Conservation (phyloP, 2,797 vertebrate genomes). For the Carapus acus region DNA sequence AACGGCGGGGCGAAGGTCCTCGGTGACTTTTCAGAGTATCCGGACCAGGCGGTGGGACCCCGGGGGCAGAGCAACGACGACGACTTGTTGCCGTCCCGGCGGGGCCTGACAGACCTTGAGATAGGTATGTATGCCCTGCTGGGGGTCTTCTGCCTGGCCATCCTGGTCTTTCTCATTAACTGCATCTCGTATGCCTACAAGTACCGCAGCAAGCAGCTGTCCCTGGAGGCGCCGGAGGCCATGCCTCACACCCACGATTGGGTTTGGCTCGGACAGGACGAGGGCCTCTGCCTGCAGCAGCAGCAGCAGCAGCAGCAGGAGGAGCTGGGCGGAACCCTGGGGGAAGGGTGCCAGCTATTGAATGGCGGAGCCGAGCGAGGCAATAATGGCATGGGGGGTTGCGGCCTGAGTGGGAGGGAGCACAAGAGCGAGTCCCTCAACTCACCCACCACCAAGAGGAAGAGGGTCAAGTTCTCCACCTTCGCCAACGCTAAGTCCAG, state of each 20-base stretch:
- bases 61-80: conserved; percentile 69
- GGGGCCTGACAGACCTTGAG: conserved; percentile 87
- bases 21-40: conserved; percentile 84
- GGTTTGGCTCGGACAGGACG: conserved; percentile 93
- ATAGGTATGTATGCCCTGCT: conserved; percentile 95
- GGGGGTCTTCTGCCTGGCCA: conserved; percentile 93
- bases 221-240: conserved; percentile 79
- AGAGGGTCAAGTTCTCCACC: conserved; percentile 92
- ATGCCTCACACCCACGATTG: conserved; percentile 91
- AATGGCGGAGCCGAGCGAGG: conserved; percentile 70
- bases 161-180: conserved; percentile 94
- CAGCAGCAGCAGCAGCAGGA: conserved; percentile 68
- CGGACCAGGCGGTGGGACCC: conserved; percentile 78
- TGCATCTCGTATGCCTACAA: conserved; percentile 89
- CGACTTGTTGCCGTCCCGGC: conserved; percentile 72
- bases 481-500: conserved; percentile 82
- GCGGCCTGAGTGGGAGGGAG: conserved; percentile 67
- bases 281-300: conserved; percentile 73
- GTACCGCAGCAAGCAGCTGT: conserved; percentile 87
- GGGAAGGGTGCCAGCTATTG: conserved; percentile 79
- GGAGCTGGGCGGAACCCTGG: conserved; percentile 74
- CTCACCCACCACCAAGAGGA: conserved; percentile 89
- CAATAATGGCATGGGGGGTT: conserved; percentile 60
- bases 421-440: conserved; percentile 74
- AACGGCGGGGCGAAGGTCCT: conserved; percentile 76